A percentile compares a stretch with the other conserved stretches of the same genome.
Conservation (phyloP, 2,888 invertebrate species). For the Heliconius ismenius region DNA sequence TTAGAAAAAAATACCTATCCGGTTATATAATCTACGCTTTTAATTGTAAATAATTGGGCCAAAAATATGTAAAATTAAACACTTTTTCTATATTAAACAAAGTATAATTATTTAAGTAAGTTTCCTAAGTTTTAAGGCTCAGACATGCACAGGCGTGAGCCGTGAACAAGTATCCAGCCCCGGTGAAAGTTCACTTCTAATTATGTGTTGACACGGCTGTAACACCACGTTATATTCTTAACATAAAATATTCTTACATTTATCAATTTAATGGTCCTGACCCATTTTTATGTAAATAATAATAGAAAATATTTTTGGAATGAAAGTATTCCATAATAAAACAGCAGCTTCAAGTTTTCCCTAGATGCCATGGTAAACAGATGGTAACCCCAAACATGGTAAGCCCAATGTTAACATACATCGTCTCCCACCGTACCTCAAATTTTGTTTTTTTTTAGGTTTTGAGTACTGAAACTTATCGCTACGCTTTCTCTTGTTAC, state of each 20-base stretch:
- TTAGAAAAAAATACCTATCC: background rate
- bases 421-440: background rate
- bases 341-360: background rate
- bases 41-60: background rate
- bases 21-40: background rate
- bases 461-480: too few relatives aligned
- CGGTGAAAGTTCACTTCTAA: constrained; percentile 24
- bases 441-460: background rate
- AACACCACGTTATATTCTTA: constrained; percentile 12
- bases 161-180: constrained; percentile 6
- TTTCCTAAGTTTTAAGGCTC: constrained; percentile 34
- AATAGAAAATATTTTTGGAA: background rate
- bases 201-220: constrained; percentile 39
- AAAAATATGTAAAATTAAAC: constrained; percentile 24
- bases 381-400: too few relatives aligned
- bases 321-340: background rate
- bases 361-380: too few relatives aligned
- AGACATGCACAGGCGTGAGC: constrained; percentile 38
- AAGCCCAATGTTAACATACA: background rate
- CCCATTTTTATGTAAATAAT: background rate
- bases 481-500: too few relatives aligned
- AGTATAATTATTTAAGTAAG: constrained; percentile 19
- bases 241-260: constrained; percentile 20
- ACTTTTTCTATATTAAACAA: constrained; percentile 10
- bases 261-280: constrained; percentile 18